A percentile compares a stretch with the other conserved stretches of the same genome.
Evolutionary conservation across 64 coral and sea anemone genomes (phyloP).

Genomic region (Platygyra sinensis): DNA sequence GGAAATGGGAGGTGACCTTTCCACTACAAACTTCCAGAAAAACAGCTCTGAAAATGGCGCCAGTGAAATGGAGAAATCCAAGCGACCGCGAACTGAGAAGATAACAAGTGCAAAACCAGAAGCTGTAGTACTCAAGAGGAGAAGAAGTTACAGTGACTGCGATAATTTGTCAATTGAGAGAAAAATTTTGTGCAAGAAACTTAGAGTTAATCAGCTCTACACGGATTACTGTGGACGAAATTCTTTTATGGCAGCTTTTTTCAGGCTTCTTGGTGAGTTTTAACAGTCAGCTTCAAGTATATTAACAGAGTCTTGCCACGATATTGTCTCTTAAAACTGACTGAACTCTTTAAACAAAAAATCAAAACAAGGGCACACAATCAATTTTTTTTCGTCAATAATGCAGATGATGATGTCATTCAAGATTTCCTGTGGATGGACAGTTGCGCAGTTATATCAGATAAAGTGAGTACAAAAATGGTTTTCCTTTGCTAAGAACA

Average conservation of each 20-base stretch:
- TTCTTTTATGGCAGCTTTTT: constrained; percentile 97
- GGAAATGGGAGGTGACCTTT: constrained; percentile 29
- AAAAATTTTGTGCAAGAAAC: constrained; percentile 62
- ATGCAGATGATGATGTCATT: constrained; percentile 94
- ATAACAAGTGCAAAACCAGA: constrained; percentile 27
- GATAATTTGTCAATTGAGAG: not conserved
- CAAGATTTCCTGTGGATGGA: constrained; percentile 99
- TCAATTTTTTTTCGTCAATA: constrained; percentile 2
- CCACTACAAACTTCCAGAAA: not conserved
- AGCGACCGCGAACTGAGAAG: constrained; percentile 13
- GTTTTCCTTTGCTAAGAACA: not conserved
- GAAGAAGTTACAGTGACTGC: constrained; percentile 30
- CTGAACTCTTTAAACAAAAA: too few relatives aligned
- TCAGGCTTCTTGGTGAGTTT: constrained; percentile 85
- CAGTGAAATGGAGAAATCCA: not conserved
- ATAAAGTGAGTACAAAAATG: constrained; percentile 71
- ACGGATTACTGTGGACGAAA: constrained; percentile 65
- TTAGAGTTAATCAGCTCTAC: constrained; percentile 82
- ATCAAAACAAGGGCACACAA: not conserved
- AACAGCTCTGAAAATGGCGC: constrained; percentile 11
- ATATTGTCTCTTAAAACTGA: too few relatives aligned
- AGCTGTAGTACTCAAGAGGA: constrained; percentile 12
- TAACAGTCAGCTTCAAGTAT: not conserved
- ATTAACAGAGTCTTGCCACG: not conserved
- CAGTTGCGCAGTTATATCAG: constrained; percentile 93